Evolutionary conservation across 1,140 invertebrate genomes (phyloP).

Genomic region (Phthorimaea operculella): DNA sequence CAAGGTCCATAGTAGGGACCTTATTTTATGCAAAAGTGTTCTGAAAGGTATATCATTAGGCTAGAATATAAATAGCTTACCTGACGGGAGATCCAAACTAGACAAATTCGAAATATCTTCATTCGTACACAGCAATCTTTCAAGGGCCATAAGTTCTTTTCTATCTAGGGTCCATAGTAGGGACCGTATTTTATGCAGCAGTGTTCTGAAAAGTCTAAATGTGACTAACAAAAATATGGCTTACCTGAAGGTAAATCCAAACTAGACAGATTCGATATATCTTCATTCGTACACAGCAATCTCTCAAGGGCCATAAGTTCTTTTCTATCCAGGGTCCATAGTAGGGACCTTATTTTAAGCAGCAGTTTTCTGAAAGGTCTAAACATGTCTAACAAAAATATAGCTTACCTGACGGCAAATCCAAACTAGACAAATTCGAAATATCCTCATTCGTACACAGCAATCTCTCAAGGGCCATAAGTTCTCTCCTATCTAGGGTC

Average conservation of each 20-base stretch:
- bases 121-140: constrained; percentile 89
- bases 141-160: constrained; percentile 84
- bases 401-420: constrained; percentile 30
- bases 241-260: constrained; percentile 39
- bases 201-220: constrained; percentile 93
- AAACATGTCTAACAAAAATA: no score
- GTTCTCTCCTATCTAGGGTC: constrained; percentile 85
- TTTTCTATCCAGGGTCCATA: constrained; percentile 85
- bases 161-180: constrained; percentile 88
- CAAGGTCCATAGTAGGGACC: constrained; percentile 89
- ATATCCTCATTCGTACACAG: constrained; percentile 91
- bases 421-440: constrained; percentile 61
- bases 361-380: constrained; percentile 90
- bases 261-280: constrained; percentile 69
- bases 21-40: constrained; percentile 86
- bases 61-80: no score
- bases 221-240: constrained; percentile 97
- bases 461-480: constrained; percentile 86
- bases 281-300: constrained; percentile 90
- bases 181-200: constrained; percentile 87
- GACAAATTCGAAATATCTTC: constrained; percentile 77
- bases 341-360: constrained; percentile 86
- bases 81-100: constrained; percentile 48
- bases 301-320: constrained; percentile 89
- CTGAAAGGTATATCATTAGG: no score